Evolutionary conservation across 2,113 vertebrate genomes (phyloP), one percentile per base, ranked within the genome.

Genomic region (Naja naja): DNA sequence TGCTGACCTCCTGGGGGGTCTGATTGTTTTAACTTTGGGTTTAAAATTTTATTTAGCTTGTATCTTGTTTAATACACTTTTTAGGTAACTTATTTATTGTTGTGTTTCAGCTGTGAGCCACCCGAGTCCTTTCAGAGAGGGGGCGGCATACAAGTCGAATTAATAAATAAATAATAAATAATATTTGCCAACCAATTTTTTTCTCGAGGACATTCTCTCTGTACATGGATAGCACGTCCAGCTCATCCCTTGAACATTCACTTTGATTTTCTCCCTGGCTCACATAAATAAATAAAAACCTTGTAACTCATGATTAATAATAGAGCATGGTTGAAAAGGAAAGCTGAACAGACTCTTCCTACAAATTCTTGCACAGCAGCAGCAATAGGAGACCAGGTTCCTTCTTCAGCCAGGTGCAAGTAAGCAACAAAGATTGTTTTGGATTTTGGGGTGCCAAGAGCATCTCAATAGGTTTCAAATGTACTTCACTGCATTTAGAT

Each of bases 221-320:
- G 60, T 7, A 47, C 91, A 81, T 52, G 22, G 54, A n/a, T 14
- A 90, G 91, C 60, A 81, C 89, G 53, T 92, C 91, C 56, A n/a
- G n/a, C 91, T 91, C 0, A 0, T 90, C 88, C 85, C 74, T 18
- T 25, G 22, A 25, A 69, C 91, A 5, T 54, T 90, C 89, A 22
- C 27, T 91, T 92, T 91, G 27, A 23, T 85, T 94, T 94, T 64
- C 85, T 39, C 54, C n/a, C n/a, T 53, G n/a, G 85, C 85, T 89
- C 89, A 58, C 89, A 49, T 2, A 64, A 52, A 91, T 87, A 91
- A 52, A 91, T 87, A 91, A 93, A 92, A 88, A 89, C 34, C 89
- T 58, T 53, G 87, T 92, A 93, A 54, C 55, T 54, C 52, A 0
- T 54, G 85, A 85, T 43, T 92, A 88, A 93, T 92, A 85, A 69